These are phyloP conservation scores for Platyscapa corneri DNA, from an alignment of 1,140 invertebrate genomes.

Conservation along the genomic window DNA sequence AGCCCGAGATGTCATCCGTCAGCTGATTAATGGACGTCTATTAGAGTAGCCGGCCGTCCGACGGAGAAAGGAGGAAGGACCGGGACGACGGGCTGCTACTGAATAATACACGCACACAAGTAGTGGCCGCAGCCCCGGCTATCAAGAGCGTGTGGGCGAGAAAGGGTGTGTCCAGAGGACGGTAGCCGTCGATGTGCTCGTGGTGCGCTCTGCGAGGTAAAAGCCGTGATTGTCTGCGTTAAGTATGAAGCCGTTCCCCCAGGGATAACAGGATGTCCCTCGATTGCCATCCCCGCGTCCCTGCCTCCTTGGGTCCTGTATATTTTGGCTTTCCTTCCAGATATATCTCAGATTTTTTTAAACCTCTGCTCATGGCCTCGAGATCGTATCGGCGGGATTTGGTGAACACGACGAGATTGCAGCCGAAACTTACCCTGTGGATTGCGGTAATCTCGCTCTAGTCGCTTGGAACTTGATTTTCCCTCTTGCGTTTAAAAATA, in stretches of 20 bases:
- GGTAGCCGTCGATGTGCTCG: neutral
- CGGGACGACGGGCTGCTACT: neutral
- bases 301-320: neutral
- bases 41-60: slow-evolving; percentile 25
- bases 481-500: neutral
- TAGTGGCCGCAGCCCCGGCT: no score
- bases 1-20: slow-evolving; percentile 40
- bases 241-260: neutral
- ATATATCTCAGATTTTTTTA: neutral
- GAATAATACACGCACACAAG: slow-evolving; percentile 38
- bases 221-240: neutral
- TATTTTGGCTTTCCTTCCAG: neutral
- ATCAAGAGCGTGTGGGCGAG: neutral
- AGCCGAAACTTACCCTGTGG: neutral
- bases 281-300: neutral
- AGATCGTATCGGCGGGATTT: neutral
- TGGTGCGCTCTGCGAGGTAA: neutral
- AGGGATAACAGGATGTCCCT: neutral
- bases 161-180: neutral
- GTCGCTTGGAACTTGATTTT: neutral
- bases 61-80: neutral
- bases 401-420: neutral
- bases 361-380: neutral
- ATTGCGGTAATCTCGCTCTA: no score
- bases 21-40: slow-evolving; percentile 46